Evolutionary conservation across 2,797 vertebrate species (phyloP), one percentile per base, ranked within the genome.

Genomic region (Sebastes cheni): DNA sequence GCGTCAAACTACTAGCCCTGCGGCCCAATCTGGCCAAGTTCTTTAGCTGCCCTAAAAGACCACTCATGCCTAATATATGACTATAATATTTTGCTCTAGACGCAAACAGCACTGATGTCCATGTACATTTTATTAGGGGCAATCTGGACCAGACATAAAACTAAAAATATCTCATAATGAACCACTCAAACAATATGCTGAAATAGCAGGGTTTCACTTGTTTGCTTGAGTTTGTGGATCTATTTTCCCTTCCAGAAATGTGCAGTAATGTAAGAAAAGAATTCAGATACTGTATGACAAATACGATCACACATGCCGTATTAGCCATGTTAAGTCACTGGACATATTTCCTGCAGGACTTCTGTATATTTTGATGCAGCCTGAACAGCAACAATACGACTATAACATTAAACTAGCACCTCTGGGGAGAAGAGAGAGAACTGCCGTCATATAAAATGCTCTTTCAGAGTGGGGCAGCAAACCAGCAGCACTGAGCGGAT

Each of bases 21-120:
- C 18, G 6, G 77, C 71, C 77, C 68, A 66, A 76, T 86, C 72
- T 65, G 75, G 60, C 34, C 67, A 76, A 72, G 32, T 72, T 83
- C 60, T 83, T 64, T 50, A 82, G 56, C 42, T 79, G 82, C 55
- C 67, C 70, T 86, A 39, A 81, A 81, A 74, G 78, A 83, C 75
- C 71, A 70, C 66, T 82, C 66, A 72, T 61, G 72, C 62, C 29
- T 78, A 34, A 79, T 77, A 64, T 54, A 76, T 52, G 34, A 80
- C 32, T 50, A 22, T 42, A 75, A 74, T 42, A 54, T 22, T 75
- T 52, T 34, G 50, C 36, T 80, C 56, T 42, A 30, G 62, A 84
- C 55, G n/a, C 25, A 86, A 75, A 80, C 58, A 75, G 54, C 54
- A 32, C 34, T 64, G 22, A 60, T 25, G 67, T 74, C 46, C 65